Percentiles rank a stretch among this genome's conserved stretches.
Conservation (phyloP, 2,888 invertebrate genomes). For the Ichneumoninae sp. region DNA sequence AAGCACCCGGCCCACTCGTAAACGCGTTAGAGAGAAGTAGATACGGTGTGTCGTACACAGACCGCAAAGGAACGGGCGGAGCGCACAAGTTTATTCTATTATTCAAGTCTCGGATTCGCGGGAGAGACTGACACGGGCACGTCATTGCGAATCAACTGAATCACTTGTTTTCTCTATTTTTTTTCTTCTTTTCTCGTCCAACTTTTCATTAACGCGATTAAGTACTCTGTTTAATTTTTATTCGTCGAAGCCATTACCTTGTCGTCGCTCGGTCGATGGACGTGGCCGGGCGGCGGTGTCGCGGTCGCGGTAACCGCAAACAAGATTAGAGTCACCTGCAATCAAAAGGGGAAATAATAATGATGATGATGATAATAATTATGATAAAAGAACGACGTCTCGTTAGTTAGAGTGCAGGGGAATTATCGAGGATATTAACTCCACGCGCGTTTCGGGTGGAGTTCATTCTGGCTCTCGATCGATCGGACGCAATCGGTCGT, state of each 20-base stretch:
- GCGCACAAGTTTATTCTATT: conserved; percentile 18
- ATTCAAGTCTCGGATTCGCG: conserved; percentile 33
- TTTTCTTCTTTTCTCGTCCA: neutral
- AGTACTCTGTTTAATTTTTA: neutral
- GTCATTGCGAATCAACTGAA: conserved; percentile 18
- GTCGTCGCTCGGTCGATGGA: conserved; percentile 82
- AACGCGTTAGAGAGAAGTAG: conserved; percentile 46
- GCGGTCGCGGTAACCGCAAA: conserved; percentile 79
- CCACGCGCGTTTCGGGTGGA: neutral
- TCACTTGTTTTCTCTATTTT: conserved; percentile 11
- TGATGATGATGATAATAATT: neutral
- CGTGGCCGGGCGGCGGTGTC: conserved; percentile 83
- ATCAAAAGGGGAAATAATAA: conserved; percentile 68
- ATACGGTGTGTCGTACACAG: conserved; percentile 13
- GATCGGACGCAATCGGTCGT: neutral
- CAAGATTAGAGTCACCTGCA: conserved; percentile 81
- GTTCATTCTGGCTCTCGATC: neutral
- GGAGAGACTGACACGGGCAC: neutral
- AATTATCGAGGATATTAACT: conserved; percentile 8
- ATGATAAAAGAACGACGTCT: neutral
- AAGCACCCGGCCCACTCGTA: conserved; percentile 27
- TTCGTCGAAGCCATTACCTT: conserved; percentile 75
- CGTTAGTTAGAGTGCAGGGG: conserved; percentile 24
- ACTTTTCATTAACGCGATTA: too few species aligned
- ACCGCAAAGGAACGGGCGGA: neutral